These are phyloP conservation scores for Pollenia angustigena DNA, from an alignment of 2,888 invertebrate species.

Conservation along the genomic window DNA sequence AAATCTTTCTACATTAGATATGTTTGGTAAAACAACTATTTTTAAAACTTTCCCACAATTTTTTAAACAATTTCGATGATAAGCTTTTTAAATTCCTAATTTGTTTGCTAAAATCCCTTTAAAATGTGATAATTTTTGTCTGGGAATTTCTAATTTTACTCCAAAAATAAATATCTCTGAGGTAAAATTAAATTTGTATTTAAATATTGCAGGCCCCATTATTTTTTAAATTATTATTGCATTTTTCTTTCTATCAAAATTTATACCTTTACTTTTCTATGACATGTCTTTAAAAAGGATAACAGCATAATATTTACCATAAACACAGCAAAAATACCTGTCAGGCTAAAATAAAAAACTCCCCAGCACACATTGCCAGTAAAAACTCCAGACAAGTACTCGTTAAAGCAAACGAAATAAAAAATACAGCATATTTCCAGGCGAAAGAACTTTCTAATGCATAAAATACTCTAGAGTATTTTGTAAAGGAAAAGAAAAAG, in stretches of 20 bases:
- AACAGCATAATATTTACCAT: slow-evolving; percentile 44
- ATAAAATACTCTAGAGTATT: slow-evolving; percentile 54
- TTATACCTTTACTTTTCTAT: slow-evolving; percentile 19
- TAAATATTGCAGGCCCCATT: background rate
- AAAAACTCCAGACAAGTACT: slow-evolving; percentile 19
- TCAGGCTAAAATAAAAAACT: slow-evolving; percentile 13
- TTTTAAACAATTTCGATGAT: too few species aligned
- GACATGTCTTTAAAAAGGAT: slow-evolving; percentile 39
- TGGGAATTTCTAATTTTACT: too few species aligned
- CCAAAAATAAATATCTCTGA: too few species aligned
- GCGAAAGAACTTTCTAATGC: slow-evolving; percentile 45
- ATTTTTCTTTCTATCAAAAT: slow-evolving; percentile 7
- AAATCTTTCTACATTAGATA: too few species aligned
- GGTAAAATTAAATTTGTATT: too few species aligned
- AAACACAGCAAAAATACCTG: slow-evolving; percentile 43
- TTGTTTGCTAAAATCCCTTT: too few species aligned
- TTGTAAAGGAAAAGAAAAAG: slow-evolving; percentile 3
- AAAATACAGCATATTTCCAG: slow-evolving; percentile 63
- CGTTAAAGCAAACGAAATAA: slow-evolving; percentile 39
- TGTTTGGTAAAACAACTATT: too few species aligned
- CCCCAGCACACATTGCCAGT: slow-evolving; percentile 2
- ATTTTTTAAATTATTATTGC: background rate
- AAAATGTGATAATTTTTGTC: too few species aligned
- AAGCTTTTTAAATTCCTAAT: too few species aligned
- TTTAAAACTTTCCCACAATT: too few species aligned